A percentile compares a stretch with the other conserved stretches of the same genome.
These are phyloP conservation scores for Aegithalos caudatus DNA, from an alignment of 2,113 vertebrate genomes.

Conservation along the genomic window DNA sequence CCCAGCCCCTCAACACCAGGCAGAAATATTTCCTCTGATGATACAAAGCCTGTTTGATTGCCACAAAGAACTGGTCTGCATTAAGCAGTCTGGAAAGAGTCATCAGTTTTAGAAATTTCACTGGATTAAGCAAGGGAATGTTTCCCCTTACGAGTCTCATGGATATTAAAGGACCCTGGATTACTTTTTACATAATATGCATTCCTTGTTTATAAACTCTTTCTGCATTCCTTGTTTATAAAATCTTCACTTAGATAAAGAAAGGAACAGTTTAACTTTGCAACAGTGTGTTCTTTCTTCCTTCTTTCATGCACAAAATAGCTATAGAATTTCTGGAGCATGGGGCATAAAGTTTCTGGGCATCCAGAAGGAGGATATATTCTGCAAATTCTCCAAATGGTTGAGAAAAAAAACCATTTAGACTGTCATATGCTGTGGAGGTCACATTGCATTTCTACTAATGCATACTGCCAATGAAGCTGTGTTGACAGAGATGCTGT, in stretches of 20 bases:
- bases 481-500: not conserved
- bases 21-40: not conserved
- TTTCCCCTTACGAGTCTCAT: not conserved
- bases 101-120: not conserved
- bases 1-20: not conserved
- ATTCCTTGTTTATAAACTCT: not conserved
- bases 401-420: not conserved
- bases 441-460: not conserved
- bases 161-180: not conserved
- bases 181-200: not conserved
- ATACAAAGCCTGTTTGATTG: not conserved
- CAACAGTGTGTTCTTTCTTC: not conserved
- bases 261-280: not conserved
- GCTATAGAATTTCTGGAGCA: not conserved
- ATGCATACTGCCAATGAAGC: not conserved
- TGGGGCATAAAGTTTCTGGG: not conserved
- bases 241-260: not conserved
- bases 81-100: not conserved
- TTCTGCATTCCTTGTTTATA: not conserved
- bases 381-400: not conserved
- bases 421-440: not conserved
- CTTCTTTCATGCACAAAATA: not conserved
- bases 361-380: not conserved
- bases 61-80: not conserved
- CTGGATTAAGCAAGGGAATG: not conserved